Base-by-base conservation (phyloP, 2,888 invertebrate genomes). In the Tinea pellionella region DNA sequence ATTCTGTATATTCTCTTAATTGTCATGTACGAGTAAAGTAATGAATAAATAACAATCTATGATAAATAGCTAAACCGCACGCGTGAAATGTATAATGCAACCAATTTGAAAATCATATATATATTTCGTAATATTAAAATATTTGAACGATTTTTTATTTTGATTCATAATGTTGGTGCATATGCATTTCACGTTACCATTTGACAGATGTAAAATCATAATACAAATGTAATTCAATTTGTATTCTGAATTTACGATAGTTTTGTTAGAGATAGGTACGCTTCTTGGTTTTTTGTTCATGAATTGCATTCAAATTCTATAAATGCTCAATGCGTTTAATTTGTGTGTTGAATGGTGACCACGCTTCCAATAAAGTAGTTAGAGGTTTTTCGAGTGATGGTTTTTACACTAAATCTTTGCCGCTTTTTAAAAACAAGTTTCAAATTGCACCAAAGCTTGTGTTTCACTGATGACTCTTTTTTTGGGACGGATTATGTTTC, bases 301-400 rank as follows among this genome's bases (percentile, higher is more conserved):
- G 76, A 73, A 70, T 71, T 68, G 76, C 75, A 77, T 79, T 73
- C 66, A 65, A 62, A 62, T 63, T 41, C 41, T 9, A 51, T 13
- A 16, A 51, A 12, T 53, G 53, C 24, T 24, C 2, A 73, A 72
- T 72, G 69, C 69, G 69, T 71, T 74, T 74, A 72, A 71, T 73
- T 9, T 73, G 71, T 73, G 74, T 77, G 73, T 71, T 69, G 69
- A 75, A 72, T 73, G 70, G 79, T 81, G 81, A 83, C 80, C 73
- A 78, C 75, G 85, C 85, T 86, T 85, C 30, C 24, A 68, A 71
- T 75, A 68, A 73, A 72, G 86, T 86, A 85, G 84, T 79, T 85
- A 79, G 81, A 73, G 76, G 75, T 24, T 75, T 77, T 77, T 74
- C 75, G 79, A 82, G 82, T 85, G 82, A 73, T 81, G 81, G 77